Evolutionary conservation across 2,797 vertebrate species (phyloP), one percentile per base, ranked within the genome.

Genomic region (Falco cherrug): DNA sequence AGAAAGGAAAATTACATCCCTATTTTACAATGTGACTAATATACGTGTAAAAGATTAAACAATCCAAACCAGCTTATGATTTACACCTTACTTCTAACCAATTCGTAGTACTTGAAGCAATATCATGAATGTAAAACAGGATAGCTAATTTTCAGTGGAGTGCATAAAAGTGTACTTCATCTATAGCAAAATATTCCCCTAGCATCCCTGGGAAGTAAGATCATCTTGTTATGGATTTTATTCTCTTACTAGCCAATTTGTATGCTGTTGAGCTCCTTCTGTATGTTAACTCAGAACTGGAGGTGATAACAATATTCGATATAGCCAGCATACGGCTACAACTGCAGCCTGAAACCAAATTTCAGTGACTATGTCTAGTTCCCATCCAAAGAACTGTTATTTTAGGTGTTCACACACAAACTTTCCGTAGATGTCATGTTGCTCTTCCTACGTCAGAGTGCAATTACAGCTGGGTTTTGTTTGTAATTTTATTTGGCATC

Each of bases 1-100:
- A 96, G 95, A 97, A 98, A 96, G 87, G 79, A 95, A 97, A 98
- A 98, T 96, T 84, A 64, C 73, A 91, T 97, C 89, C 96, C 86
- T 96, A 1, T 96, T 97, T 97, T 97, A 93, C 89, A 97, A 35
- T 91, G 54, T 91, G 85, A 95, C 78, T 96, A 98, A 97, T 97
- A 93, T 93, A 95, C 91, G 65, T 97, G 88, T 94, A 93, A 96
- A 97, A 61, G 87, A 97, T 97, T 97, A 95, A 96, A 47, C 84
- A 92, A 97, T 94, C 57, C 59, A 96, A 97, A 96, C 63, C 90
- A 97, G 69, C 31, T 84, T 92, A 65, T 97, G 93, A 97, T 98
- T 97, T 98, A 97, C 56, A 96, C 31, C 76, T 95, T 87, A 67
- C 84, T 95, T 91, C 64, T 93, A 94, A 93, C 37, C 43, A 56